phyloP scores from a whole-genome alignment of 2,888 invertebrate genomes.

The Apotomis betuletana region DNA sequence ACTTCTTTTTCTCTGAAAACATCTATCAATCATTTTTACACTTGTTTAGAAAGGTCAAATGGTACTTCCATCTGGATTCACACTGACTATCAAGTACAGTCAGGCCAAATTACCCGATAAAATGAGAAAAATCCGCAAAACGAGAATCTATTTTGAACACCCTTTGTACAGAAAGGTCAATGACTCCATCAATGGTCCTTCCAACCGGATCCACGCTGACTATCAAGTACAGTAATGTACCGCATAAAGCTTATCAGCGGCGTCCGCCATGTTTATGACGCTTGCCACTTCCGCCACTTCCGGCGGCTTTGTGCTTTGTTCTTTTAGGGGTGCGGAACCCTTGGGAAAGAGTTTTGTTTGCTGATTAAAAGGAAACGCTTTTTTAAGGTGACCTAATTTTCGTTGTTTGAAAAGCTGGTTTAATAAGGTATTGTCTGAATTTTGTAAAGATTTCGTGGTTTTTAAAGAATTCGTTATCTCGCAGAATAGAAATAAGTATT shows the following conservation, averaged over 20 bases:
- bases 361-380: constrained; percentile 16
- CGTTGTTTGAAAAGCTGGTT: background rate
- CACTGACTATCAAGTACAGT: constrained; percentile 21
- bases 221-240: constrained; percentile 21
- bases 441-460: background rate
- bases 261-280: constrained; percentile 40
- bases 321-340: constrained; percentile 31
- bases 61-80: constrained; percentile 15
- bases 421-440: background rate
- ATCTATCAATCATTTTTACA: too few species aligned
- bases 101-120: too few species aligned
- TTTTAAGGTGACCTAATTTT: constrained; percentile 23
- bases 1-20: too few species aligned
- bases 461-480: background rate
- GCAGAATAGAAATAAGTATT: background rate
- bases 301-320: constrained; percentile 39
- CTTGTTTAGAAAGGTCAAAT: background rate
- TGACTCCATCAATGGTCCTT: constrained; percentile 14
- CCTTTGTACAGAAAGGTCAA: background rate
- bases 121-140: too few species aligned
- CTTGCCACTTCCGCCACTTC: constrained; percentile 36
- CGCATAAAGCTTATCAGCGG: constrained; percentile 38
- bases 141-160: background rate
- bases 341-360: constrained; percentile 33
- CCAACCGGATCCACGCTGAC: constrained; percentile 18